Percentiles rank a stretch among this genome's conserved stretches.
These are phyloP conservation scores for Chalcosyrphus nemorum DNA, from an alignment of 2,888 invertebrate species.

Conservation along the genomic window DNA sequence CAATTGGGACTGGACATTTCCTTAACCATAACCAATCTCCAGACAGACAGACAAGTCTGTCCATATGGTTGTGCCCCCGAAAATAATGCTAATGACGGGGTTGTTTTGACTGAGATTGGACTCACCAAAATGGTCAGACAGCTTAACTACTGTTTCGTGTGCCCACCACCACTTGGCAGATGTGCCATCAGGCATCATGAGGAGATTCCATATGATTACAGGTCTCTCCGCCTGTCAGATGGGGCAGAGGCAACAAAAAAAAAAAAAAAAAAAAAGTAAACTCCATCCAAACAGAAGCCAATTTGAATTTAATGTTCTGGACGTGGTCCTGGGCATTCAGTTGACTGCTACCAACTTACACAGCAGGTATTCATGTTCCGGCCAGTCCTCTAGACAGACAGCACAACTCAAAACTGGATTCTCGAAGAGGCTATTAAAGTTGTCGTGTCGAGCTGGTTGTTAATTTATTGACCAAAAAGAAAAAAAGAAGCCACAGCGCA, in stretches of 20 bases:
- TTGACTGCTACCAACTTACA: slow-evolving; percentile 59
- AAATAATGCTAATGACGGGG: slow-evolving; percentile 67
- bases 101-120: slow-evolving; percentile 71
- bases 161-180: slow-evolving; percentile 41
- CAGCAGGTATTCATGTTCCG: slow-evolving; percentile 34
- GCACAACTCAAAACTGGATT: slow-evolving; percentile 60
- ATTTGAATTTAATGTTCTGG: slow-evolving; percentile 66
- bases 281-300: slow-evolving; percentile 59
- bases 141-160: slow-evolving; percentile 26
- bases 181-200: slow-evolving; percentile 44
- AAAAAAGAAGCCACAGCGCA: slow-evolving; percentile 51
- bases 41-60: slow-evolving; percentile 60
- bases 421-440: slow-evolving; percentile 47
- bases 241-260: not conserved
- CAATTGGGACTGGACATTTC: slow-evolving; percentile 27
- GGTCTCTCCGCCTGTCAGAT: slow-evolving; percentile 17
- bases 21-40: slow-evolving; percentile 31
- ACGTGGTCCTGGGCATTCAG: slow-evolving; percentile 42
- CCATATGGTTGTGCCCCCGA: slow-evolving; percentile 54
- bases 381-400: slow-evolving; percentile 53
- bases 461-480: slow-evolving; percentile 56
- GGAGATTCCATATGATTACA: slow-evolving; percentile 68
- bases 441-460: slow-evolving; percentile 63
- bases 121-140: slow-evolving; percentile 67
- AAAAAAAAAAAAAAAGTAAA: not conserved